Evolutionary conservation across 2,113 vertebrate species (phyloP), one percentile per base, ranked within the genome.

Genomic region (Heterotilapia buettikoferi): DNA sequence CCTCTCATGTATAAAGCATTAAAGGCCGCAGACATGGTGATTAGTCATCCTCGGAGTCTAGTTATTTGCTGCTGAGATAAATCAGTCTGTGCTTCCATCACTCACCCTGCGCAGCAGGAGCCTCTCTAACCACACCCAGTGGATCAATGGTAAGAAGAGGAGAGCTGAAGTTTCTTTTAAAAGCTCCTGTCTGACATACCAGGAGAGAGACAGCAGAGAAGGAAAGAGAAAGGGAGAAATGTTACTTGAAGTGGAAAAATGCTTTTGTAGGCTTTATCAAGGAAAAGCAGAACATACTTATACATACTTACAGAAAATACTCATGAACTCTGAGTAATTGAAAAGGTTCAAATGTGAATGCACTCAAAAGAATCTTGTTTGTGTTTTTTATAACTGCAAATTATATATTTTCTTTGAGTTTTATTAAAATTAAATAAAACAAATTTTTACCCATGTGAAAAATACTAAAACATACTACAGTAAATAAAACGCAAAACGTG

Each of bases 151-250:
- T 96, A 26, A 98, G 95, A 84, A 98, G 95, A 0, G 98, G 98
- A 76, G 97, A 98, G 94, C 98, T 98, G 96, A 98, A 98, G 95
- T 98, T 98, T 19, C 97, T 96, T 52, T 97, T 97, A 94, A 98
- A 98, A 56, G 97, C 96, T 85, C 97, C 96, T 1, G 96, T 94
- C 97, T 98, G 91, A 90, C 13, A 59, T n/a, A 18, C 53, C 38
- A 10, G 31, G 26, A 52, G 40, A 38, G 59, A 88, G 40, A 47
- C 3, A 6, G 21, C 31, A 86, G 14, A 81, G 21, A n/a, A 31
- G 47, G 36, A 40, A n/a, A 29, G 80, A 45, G 36, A 80, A n/a
- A 24, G 6, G 19, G 29, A 90, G 78, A 56, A 45, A 88, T 10
- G 73, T 91, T 85, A 89, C 47, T 73, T 43, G 29, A 86, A 16